Evolutionary conservation across 2,113 vertebrate species (phyloP).

Genomic region (Clupea harengus): DNA sequence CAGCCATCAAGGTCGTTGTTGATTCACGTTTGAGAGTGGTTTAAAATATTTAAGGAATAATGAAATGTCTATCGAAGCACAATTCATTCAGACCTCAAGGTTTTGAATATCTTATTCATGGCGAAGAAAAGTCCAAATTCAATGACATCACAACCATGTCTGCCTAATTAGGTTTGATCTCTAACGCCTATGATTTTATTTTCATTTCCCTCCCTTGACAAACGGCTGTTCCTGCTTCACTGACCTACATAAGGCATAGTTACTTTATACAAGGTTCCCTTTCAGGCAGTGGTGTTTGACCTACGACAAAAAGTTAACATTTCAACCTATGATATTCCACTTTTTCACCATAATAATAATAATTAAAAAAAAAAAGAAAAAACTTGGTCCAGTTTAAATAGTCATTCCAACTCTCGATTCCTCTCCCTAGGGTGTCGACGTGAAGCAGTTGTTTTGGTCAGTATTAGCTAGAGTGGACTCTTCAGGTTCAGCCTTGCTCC

Average conservation of each 20-base stretch:
- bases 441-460: constrained; percentile 69
- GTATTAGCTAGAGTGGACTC: background rate
- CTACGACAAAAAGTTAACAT: background rate
- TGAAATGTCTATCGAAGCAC: background rate
- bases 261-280: constrained; percentile 5
- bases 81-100: background rate
- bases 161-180: background rate
- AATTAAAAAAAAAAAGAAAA: background rate
- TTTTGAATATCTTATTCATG: background rate
- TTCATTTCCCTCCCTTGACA: background rate
- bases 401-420: constrained; percentile 49
- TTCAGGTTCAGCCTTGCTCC: constrained; percentile 75
- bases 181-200: background rate
- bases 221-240: background rate
- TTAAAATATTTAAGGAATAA: background rate
- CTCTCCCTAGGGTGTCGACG: constrained; percentile 51
- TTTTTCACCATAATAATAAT: background rate
- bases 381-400: constrained; percentile 63
- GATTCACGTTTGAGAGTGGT: background rate
- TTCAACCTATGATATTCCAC: background rate
- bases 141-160: background rate
- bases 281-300: constrained; percentile 4
- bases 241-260: constrained; percentile 4
- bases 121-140: background rate
- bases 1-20: background rate